Percentiles rank a stretch among this genome's conserved stretches.
These are phyloP conservation scores for Paramormyrops kingsleyae DNA, from an alignment of 2,113 vertebrate species.

Conservation along the genomic window DNA sequence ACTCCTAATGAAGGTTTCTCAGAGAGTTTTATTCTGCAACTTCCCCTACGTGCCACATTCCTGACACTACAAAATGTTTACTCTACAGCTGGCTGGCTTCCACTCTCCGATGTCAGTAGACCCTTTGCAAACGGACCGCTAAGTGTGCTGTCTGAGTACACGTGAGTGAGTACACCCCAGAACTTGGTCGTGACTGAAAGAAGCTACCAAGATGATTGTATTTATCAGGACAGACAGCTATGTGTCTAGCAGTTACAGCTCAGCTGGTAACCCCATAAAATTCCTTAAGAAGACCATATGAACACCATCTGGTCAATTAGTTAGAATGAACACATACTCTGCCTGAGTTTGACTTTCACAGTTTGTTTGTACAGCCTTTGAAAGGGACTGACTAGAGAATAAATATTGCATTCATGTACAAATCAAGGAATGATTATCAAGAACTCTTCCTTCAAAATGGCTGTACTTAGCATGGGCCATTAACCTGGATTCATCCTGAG, in stretches of 20 bases:
- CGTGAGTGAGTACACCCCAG: background rate
- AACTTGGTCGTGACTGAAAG: background rate
- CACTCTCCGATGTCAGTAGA: background rate
- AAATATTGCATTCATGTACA: background rate
- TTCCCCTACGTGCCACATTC: background rate
- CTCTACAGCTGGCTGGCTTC: background rate
- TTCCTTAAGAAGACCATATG: background rate
- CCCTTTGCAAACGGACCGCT: background rate
- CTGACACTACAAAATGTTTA: background rate
- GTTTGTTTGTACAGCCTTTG: conserved; percentile 1
- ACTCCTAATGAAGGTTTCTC: background rate
- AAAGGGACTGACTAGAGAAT: background rate
- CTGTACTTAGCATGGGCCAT: background rate
- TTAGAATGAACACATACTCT: background rate
- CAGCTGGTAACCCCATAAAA: background rate
- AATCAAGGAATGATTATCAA: background rate
- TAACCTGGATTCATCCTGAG: background rate
- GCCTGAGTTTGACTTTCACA: background rate
- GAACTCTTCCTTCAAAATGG: background rate
- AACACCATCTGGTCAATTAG: background rate
- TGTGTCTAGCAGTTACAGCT: background rate
- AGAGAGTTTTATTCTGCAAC: background rate
- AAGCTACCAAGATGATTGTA: background rate
- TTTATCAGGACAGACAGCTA: background rate
- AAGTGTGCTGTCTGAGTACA: background rate